Evolutionary conservation across 2,797 vertebrate genomes (phyloP), one percentile per base, ranked within the genome.

Genomic region (Euthynnus affinis): DNA sequence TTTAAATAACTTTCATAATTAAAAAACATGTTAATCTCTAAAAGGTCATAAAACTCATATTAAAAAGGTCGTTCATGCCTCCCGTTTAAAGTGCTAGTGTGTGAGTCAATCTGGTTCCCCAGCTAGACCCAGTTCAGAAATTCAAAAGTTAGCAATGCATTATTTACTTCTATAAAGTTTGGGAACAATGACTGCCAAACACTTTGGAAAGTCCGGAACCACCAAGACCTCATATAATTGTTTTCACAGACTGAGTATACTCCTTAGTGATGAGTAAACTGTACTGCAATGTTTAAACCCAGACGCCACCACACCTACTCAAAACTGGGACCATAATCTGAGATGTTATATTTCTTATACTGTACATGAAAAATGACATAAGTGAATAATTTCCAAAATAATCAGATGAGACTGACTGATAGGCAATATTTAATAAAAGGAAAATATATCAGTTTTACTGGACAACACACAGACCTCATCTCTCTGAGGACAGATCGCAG

Each of bases 401-500:
- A 52, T 3, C 8, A 59, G 55, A n/a, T 15, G 27, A 15, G 14
- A 65, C 27, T 57, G 51, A 42, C 0, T 49, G 46, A 49, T n/a
- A 37, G 29, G 20, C 32, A 27, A 15, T 7, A 23, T 32, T 71
- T 25, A 64, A 55, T 23, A 76, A 51, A 55, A 51, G 9, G 5
- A 6, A 40, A 53, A 63, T 56, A 10, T 4, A 25, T 60, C 23
- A 29, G 23, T 76, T 51, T 64, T 25, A 57, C 0, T 1, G 5
- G 27, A 57, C n/a, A 53, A 48, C 37, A 72, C 63, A 72, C 56
- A 55, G n/a, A 61, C 46, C 8, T 71, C 17, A 9, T 62, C 5
- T 51, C 56, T 69, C 32, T 17, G 29, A 67, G 34, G 56, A 48
- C 5, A 27, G 34, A 49, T 58, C 5, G 25, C 27, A 46, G 3